These are phyloP conservation scores for Blennius ocellaris DNA, from an alignment of 2,113 vertebrate genomes.

Conservation along the genomic window DNA sequence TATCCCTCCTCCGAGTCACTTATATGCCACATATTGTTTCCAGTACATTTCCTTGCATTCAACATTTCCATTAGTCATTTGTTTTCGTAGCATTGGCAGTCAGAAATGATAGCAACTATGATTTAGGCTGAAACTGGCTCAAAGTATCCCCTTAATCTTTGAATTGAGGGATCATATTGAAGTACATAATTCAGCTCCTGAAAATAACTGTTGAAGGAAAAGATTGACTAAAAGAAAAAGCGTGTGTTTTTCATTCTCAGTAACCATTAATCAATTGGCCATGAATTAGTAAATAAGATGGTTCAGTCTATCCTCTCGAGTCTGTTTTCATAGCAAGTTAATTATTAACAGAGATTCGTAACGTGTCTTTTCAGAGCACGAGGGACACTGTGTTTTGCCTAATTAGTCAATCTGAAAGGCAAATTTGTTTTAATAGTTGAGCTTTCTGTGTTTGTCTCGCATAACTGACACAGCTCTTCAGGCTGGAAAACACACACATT, in stretches of 20 bases:
- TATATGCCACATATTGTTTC: slow-evolving; percentile 1
- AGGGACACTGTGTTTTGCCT: slow-evolving; percentile 46
- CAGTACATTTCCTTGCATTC: not conserved
- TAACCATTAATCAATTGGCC: slow-evolving; percentile 13
- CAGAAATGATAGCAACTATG: not conserved
- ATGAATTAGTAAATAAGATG: slow-evolving; percentile 31
- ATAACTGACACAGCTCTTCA: slow-evolving; percentile 36
- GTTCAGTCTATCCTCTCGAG: slow-evolving; percentile 19
- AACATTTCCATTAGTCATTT: slow-evolving; percentile 21
- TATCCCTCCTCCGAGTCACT: not conserved
- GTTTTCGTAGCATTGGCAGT: not conserved
- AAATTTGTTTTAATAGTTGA: slow-evolving; percentile 60
- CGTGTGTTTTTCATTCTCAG: not conserved
- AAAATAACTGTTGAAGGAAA: not conserved
- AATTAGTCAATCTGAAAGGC: slow-evolving; percentile 68
- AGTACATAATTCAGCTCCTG: not conserved
- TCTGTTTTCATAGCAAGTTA: slow-evolving; percentile 42
- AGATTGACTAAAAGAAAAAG: not conserved
- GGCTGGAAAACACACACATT: slow-evolving; percentile 53
- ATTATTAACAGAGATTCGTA: slow-evolving; percentile 53
- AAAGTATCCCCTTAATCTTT: not conserved
- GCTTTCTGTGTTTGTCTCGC: slow-evolving; percentile 21
- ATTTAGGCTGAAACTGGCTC: slow-evolving; percentile 4
- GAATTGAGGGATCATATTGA: not conserved
- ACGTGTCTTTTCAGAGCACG: slow-evolving; percentile 39